Conservation (phyloP, 2,888 invertebrate genomes). For the Stenoptilia bipunctidactyla region DNA sequence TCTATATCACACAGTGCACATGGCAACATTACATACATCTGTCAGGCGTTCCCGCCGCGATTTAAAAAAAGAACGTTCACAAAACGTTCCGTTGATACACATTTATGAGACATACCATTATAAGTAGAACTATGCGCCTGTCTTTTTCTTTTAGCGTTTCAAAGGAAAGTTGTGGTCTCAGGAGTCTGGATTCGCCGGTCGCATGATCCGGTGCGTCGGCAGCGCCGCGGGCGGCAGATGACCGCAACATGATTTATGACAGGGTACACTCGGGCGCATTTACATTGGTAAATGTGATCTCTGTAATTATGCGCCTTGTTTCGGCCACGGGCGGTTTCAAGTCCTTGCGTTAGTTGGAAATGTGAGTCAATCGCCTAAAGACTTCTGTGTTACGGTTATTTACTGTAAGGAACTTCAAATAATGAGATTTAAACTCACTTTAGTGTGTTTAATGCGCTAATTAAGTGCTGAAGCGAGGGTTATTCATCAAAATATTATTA, state of each 20-base stretch:
- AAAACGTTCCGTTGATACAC: conserved; percentile 47
- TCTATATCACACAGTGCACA: conserved; percentile 39
- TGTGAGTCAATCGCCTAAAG: conserved; percentile 20
- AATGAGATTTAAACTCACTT: too few relatives aligned
- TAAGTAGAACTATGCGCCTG: conserved; percentile 16
- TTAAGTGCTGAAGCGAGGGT: too few relatives aligned
- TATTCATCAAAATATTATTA: too few relatives aligned
- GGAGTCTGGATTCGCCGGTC: conserved; percentile 19
- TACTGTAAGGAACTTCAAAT: too few relatives aligned
- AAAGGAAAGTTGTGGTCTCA: not conserved
- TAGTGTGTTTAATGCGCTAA: too few relatives aligned
- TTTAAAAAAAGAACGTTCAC: conserved; percentile 54
- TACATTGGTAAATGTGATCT: conserved; percentile 63
- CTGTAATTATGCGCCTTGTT: conserved; percentile 57
- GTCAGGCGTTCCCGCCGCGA: conserved; percentile 51
- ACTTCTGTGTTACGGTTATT: conserved; percentile 37
- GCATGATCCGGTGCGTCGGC: conserved; percentile 29
- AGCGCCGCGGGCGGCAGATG: conserved; percentile 66
- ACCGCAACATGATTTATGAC: conserved; percentile 62
- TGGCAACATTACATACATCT: conserved; percentile 63
- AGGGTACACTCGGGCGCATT: conserved; percentile 40
- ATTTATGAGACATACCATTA: conserved; percentile 27
- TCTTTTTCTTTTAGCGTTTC: conserved; percentile 2
- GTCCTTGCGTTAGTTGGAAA: conserved; percentile 18
- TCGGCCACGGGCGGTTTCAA: conserved; percentile 41